These are phyloP conservation scores for Euglossa dilemma DNA, from an alignment of 1,140 invertebrate species.

Conservation along the genomic window DNA sequence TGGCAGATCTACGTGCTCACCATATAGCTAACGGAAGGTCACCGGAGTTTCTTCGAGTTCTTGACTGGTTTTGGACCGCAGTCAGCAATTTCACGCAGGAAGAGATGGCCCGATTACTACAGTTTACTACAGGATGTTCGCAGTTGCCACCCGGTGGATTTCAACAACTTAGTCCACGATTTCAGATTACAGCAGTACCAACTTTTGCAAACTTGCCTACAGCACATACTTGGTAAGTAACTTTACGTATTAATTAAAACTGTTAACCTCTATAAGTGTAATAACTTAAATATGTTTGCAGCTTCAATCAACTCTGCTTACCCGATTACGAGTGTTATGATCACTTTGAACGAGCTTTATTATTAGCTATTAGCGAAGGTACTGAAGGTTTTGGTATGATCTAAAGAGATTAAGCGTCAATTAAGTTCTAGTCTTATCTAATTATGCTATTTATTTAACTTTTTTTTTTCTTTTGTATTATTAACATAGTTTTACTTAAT, in stretches of 20 bases:
- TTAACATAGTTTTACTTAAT: not conserved
- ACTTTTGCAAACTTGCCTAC: constrained; percentile 95
- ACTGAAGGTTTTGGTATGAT: constrained; percentile 98
- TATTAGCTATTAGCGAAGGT: constrained; percentile 96
- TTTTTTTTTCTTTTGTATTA: constrained; percentile 8
- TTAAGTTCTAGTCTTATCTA: constrained; percentile 55
- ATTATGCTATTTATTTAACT: constrained; percentile 39
- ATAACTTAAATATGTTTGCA: constrained; percentile 80
- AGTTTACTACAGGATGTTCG: constrained; percentile 97
- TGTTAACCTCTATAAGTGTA: not conserved
- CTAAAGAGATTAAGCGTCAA: constrained; percentile 77
- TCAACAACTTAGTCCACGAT: constrained; percentile 93
- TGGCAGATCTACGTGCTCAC: constrained; percentile 94
- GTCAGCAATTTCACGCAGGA: constrained; percentile 95
- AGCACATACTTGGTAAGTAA: constrained; percentile 93
- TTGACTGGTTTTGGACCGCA: constrained; percentile 97
- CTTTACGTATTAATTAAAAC: not conserved
- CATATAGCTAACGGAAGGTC: constrained; percentile 93
- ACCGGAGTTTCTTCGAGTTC: constrained; percentile 90
- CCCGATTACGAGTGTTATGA: constrained; percentile 97
- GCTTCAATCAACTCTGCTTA: constrained; percentile 97
- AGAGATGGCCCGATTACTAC: constrained; percentile 95
- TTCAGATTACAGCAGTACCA: constrained; percentile 94
- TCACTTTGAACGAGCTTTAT: constrained; percentile 94
- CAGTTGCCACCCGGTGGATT: constrained; percentile 96